These are phyloP conservation scores for Tapera naevia DNA, from an alignment of 2,797 vertebrate species.

Conservation along the genomic window DNA sequence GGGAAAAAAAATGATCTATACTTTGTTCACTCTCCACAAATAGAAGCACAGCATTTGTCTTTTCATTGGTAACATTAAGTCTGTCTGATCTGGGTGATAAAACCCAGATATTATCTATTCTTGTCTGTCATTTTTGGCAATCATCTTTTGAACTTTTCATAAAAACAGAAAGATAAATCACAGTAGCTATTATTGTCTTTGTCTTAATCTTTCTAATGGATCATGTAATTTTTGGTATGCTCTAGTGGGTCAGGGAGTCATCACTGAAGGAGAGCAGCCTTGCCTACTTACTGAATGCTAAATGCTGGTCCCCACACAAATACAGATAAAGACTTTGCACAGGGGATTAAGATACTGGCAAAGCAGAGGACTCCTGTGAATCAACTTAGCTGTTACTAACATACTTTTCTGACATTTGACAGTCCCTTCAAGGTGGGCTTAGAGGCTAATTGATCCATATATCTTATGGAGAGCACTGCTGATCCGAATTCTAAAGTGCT, in stretches of 20 bases:
- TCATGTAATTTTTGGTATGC: constrained; percentile 45
- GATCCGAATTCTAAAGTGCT: neutral
- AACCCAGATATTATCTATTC: constrained; percentile 59
- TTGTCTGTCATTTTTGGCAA: constrained; percentile 49
- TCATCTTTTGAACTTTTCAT: constrained; percentile 59
- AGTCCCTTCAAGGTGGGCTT: neutral
- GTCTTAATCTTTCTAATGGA: constrained; percentile 65
- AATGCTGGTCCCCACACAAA: neutral
- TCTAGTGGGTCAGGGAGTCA: constrained; percentile 10
- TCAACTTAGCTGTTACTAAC: neutral
- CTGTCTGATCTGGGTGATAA: constrained; percentile 57
- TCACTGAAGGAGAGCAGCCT: constrained; percentile 2
- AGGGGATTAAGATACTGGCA: constrained; percentile 3
- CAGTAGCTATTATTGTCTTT: constrained; percentile 49
- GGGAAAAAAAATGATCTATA: neutral
- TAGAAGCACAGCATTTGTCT: constrained; percentile 39
- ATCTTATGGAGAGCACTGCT: neutral
- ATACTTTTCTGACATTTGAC: neutral
- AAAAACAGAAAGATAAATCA: constrained; percentile 59
- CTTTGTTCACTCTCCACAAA: neutral
- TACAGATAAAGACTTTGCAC: constrained; percentile 1
- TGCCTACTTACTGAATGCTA: constrained; percentile 20
- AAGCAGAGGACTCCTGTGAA: neutral
- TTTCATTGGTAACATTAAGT: constrained; percentile 39
- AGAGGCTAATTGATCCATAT: neutral